A percentile compares a stretch with the other conserved stretches of the same genome.
phyloP scores from a whole-genome alignment of 2,113 vertebrate genomes.

The Bubo bubo region DNA sequence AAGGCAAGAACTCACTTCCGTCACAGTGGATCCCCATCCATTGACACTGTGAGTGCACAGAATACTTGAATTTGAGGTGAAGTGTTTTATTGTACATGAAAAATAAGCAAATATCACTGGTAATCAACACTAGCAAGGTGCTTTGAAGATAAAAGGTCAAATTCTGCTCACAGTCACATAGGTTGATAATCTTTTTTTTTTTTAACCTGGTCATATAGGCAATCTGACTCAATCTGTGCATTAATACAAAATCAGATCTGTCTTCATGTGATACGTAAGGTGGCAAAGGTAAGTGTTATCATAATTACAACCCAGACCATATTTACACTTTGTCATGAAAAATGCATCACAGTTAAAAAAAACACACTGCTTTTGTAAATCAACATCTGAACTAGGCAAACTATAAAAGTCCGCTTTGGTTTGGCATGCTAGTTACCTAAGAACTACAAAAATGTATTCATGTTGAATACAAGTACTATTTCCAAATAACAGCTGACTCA shows the following conservation, averaged over 20 bases:
- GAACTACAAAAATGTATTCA: slow-evolving; percentile 56
- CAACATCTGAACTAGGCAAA: slow-evolving; percentile 8
- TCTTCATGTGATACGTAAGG: not conserved
- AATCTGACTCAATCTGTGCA: not conserved
- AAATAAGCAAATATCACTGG: not conserved
- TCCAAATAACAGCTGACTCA: slow-evolving; percentile 81
- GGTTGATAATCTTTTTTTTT: not conserved
- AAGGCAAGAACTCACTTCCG: slow-evolving; percentile 3
- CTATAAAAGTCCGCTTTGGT: slow-evolving; percentile 40
- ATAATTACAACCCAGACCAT: not conserved
- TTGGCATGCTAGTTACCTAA: slow-evolving; percentile 46
- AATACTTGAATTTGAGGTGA: not conserved
- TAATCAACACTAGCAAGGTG: not conserved
- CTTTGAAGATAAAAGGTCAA: not conserved
- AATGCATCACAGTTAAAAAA: not conserved
- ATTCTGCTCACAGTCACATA: not conserved
- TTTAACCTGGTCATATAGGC: not conserved
- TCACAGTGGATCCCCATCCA: not conserved
- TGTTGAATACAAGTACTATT: slow-evolving; percentile 67
- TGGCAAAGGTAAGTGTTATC: not conserved
- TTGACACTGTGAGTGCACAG: not conserved
- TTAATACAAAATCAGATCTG: not conserved
- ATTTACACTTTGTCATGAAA: not conserved
- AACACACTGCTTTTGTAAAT: not conserved
- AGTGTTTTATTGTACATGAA: not conserved